Base-by-base conservation (phyloP, 2,888 invertebrate genomes). In the Nomada fucata region DNA sequence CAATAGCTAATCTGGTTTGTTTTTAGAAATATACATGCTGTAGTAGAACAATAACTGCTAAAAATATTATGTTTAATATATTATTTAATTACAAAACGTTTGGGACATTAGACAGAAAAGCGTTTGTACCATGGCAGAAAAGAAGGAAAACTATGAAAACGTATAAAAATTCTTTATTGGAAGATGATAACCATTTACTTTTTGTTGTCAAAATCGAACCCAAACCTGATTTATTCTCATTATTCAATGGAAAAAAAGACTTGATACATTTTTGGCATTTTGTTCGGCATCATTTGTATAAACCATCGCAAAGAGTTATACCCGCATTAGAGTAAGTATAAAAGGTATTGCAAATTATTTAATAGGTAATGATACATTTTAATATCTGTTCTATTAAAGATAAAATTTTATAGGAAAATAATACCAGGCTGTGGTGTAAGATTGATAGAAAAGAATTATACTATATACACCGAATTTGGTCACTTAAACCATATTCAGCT, bases 381-480 rank as follows among this genome's bases (percentile, higher is more conserved):
- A 52, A 42, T 53, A 0, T 50, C 47, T 3, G 42, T 2, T 10
- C n/a, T 65, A 5, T 53, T 53, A n/a, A 18, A 52, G 9, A 26
- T 60, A 57, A 74, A 65, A 79, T 75, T 68, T 91, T 91, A 50
- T 79, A 96, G 96, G 88, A 96, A 96, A 92, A 96, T 96, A 96
- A 95, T 97, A 81, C 97, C 97, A 0, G 96, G 96, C 1, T 96
- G 96, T 92, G 97, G 97, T 0, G 94, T 95, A 2, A 95, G 95
- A 91, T 93, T 97, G 1, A 96, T 97, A 69, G 85, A 92, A 47
- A 68, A 47, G 9, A 95, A 96, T 83, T 95, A 96, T 87, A 96
- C 95, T 76, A 96, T 97, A 86, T 97, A 95, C 90, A 97, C 97
- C 0, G 94, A 95, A 92, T 97, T 97, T 91, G 96, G 96, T 0